Evolutionary conservation across 2,888 invertebrate genomes (phyloP).

Genomic region (Eudasyphora cyanicolor): DNA sequence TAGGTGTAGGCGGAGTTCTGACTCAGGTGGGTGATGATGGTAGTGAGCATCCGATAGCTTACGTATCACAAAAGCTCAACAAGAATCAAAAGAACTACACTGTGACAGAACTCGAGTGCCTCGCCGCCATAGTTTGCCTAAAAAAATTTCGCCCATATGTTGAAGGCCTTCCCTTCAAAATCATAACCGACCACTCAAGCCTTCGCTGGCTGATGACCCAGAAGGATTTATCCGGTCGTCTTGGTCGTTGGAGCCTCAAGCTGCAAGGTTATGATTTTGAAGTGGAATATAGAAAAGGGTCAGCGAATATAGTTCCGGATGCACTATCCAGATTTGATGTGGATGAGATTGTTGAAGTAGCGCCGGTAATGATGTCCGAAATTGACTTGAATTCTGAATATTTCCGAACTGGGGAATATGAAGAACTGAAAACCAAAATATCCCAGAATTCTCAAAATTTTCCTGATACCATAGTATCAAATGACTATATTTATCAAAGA

Average conservation of each 20-base stretch:
- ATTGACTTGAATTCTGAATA: neutral
- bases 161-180: too few relatives aligned
- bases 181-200: neutral
- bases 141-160: slow-evolving; percentile 19
- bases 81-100: slow-evolving; percentile 16
- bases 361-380: neutral
- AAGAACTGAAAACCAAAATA: neutral
- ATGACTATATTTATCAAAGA: slow-evolving; percentile 3
- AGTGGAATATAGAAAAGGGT: neutral
- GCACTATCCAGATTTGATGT: slow-evolving; percentile 17
- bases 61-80: slow-evolving; percentile 47
- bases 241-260: neutral
- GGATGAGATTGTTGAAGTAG: slow-evolving; percentile 27
- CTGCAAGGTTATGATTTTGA: neutral
- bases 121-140: neutral
- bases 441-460: neutral
- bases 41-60: slow-evolving; percentile 36
- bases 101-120: neutral
- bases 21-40: slow-evolving; percentile 26
- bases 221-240: slow-evolving; percentile 16
- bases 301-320: neutral
- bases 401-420: neutral
- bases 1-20: slow-evolving; percentile 49
- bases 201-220: neutral
- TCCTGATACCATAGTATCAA: slow-evolving; percentile 5